A percentile compares a stretch with the other conserved stretches of the same genome.
phyloP scores from a whole-genome alignment of 2,113 vertebrate genomes.

The Spea multiplicata region DNA sequence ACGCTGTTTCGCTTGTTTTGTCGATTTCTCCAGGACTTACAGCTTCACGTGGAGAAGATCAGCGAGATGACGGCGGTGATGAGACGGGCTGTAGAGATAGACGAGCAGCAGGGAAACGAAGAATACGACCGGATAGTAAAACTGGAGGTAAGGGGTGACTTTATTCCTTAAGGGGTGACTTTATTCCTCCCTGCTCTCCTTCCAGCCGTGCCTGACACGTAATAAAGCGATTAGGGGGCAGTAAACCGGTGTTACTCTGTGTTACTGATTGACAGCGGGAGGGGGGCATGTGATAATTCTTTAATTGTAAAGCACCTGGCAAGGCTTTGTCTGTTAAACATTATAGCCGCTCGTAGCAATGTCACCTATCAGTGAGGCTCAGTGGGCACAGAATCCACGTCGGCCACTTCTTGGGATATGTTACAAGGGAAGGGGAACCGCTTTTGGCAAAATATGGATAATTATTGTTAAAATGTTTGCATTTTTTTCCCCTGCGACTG shows the following conservation, averaged over 20 bases:
- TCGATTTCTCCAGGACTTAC: constrained; percentile 75
- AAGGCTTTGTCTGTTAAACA: too few relatives aligned
- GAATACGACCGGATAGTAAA: constrained; percentile 91
- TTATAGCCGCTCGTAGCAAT: too few relatives aligned
- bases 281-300: too few relatives aligned
- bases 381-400: background rate
- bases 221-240: too few relatives aligned
- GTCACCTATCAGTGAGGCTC: too few relatives aligned
- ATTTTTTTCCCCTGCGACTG: constrained; percentile 34
- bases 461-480: background rate
- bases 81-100: constrained; percentile 91
- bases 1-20: background rate
- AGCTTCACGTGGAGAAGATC: constrained; percentile 92
- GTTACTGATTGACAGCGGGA: too few relatives aligned
- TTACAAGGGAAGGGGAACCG: background rate
- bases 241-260: too few relatives aligned
- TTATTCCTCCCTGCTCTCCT: too few relatives aligned
- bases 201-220: too few relatives aligned
- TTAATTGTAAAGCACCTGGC: too few relatives aligned
- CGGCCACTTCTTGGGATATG: background rate
- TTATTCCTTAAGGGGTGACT: constrained; percentile 52
- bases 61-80: constrained; percentile 97
- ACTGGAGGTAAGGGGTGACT: constrained; percentile 74
- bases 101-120: constrained; percentile 82
- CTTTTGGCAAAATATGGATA: background rate